Evolutionary conservation across 2,113 vertebrate species (phyloP).

Genomic region (Mastomys natalensis): DNA sequence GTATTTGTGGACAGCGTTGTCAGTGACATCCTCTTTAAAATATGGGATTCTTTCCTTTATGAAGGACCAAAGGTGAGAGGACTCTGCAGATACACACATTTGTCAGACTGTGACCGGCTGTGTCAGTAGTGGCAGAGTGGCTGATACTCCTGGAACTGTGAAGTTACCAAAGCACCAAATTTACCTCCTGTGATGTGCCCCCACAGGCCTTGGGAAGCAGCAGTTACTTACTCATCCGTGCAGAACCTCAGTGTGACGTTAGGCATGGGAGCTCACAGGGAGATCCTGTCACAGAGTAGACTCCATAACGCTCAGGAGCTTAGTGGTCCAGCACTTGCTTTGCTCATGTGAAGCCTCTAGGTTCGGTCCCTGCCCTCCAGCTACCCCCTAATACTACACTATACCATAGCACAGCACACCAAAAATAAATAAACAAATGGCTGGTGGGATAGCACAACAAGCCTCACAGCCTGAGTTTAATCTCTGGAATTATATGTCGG

Average conservation of each 20-base stretch:
- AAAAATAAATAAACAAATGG: too few relatives aligned
- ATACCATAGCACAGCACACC: neutral
- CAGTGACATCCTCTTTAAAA: constrained; percentile 97
- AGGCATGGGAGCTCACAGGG: neutral
- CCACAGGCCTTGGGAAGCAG: neutral
- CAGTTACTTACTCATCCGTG: neutral
- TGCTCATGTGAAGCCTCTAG: neutral
- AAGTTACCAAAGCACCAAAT: neutral
- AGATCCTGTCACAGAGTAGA: neutral
- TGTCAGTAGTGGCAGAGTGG: rapidly evolving
- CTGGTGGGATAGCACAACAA: neutral
- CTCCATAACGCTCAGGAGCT: neutral
- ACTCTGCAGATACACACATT: rapidly evolving
- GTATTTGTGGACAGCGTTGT: constrained; percentile 98
- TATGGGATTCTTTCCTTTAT: constrained; percentile 98
- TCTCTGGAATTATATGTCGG: neutral
- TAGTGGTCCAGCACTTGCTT: neutral
- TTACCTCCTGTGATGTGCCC: rapidly evolving
- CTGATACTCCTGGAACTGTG: neutral
- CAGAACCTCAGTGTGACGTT: neutral
- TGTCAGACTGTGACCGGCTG: rapidly evolving
- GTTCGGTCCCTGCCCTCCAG: neutral
- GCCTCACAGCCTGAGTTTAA: neutral
- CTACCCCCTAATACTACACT: too few relatives aligned
- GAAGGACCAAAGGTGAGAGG: constrained; percentile 96